Conservation (phyloP, 2,797 vertebrate species). For the Coendou prehensilis region DNA sequence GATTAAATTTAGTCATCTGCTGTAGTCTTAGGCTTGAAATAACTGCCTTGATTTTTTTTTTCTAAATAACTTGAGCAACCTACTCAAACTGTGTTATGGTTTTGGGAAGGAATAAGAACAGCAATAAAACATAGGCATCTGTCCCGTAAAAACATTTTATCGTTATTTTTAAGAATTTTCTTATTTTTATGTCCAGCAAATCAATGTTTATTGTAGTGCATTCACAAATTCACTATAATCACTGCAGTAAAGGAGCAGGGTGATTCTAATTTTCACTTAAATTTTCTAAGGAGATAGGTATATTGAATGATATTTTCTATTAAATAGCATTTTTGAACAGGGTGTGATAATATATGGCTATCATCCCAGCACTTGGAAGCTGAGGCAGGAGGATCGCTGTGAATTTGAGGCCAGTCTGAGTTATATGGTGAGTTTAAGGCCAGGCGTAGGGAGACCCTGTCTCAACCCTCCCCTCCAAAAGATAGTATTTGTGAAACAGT, state of each 20-base stretch:
- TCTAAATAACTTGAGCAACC: background rate
- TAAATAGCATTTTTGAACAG: background rate
- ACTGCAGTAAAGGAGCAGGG: background rate
- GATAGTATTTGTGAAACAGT: background rate
- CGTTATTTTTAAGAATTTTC: background rate
- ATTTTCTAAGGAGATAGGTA: background rate
- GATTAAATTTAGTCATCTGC: background rate
- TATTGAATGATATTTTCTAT: background rate
- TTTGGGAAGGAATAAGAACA: constrained; percentile 15
- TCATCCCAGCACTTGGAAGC: background rate
- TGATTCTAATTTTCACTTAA: background rate
- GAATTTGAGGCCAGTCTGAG: background rate
- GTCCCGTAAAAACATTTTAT: background rate
- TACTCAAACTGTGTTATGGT: background rate
- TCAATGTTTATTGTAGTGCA: background rate
- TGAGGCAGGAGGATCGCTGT: background rate
- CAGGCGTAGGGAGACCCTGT: background rate
- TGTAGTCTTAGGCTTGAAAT: background rate
- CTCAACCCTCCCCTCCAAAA: background rate
- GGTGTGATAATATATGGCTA: background rate
- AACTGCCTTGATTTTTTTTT: background rate
- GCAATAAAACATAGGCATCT: background rate
- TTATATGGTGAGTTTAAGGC: background rate
- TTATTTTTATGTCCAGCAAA: background rate
- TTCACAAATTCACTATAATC: constrained; percentile 24